phyloP scores from a whole-genome alignment of 1,140 invertebrate genomes.

The Drosophila pseudoobscura region DNA sequence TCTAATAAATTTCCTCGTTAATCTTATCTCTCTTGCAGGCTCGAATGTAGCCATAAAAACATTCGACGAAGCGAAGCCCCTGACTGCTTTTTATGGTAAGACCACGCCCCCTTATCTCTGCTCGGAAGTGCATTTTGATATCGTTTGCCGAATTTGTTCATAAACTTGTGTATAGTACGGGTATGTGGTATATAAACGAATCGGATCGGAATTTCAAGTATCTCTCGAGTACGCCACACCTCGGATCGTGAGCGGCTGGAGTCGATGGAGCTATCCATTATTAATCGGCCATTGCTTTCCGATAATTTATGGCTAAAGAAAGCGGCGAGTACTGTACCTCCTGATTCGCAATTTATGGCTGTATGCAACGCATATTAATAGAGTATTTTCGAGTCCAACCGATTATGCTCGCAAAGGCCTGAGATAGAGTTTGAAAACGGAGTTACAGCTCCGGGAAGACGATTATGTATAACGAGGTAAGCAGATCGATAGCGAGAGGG shows the following conservation, averaged over 20 bases:
- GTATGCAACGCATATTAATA: too few species aligned
- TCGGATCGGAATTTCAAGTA: conserved; percentile 29
- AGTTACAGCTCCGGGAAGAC: too few species aligned
- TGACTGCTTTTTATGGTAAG: conserved; percentile 60
- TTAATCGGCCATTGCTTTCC: conserved; percentile 38
- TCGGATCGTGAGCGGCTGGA: neutral
- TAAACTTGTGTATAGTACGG: neutral
- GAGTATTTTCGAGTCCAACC: too few species aligned
- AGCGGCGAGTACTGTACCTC: conserved; percentile 17
- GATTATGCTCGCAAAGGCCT: too few species aligned
- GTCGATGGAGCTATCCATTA: conserved; percentile 27
- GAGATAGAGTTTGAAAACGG: too few species aligned
- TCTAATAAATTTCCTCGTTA: conserved; percentile 26
- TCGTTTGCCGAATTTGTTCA: conserved; percentile 16
- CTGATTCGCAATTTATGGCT: too few species aligned
- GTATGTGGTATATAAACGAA: neutral
- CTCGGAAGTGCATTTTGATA: conserved; percentile 1
- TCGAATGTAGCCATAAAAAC: conserved; percentile 18
- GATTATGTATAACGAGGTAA: too few species aligned
- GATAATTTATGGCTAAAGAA: conserved; percentile 41
- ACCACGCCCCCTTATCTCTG: neutral
- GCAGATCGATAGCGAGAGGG: too few species aligned
- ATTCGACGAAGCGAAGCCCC: conserved; percentile 7
- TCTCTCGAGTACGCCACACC: conserved; percentile 12
- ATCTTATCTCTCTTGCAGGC: conserved; percentile 37